Conservation (phyloP, 30 jellyfish, hydroid and myxozoan genomes). For the Cassiopea xamachana region DNA sequence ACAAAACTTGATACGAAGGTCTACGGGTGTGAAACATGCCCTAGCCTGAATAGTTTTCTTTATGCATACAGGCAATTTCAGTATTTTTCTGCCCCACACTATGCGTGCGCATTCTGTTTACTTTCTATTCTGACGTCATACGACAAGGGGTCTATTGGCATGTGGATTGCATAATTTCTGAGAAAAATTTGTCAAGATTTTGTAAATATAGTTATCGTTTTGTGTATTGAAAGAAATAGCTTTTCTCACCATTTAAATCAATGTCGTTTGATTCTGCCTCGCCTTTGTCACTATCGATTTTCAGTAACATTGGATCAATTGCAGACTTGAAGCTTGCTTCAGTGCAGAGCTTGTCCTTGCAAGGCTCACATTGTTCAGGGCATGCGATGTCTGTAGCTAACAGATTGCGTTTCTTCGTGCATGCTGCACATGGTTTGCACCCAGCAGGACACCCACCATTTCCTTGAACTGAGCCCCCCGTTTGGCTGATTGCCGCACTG, state of each 20-base stretch:
- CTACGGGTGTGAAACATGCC: too few species aligned
- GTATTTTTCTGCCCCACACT: too few species aligned
- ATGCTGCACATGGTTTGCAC: constrained; percentile 57
- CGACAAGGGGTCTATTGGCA: too few species aligned
- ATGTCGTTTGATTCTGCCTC: constrained; percentile 77
- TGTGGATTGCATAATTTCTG: too few species aligned
- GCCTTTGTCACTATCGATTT: constrained; percentile 46
- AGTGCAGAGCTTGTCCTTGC: constrained; percentile 37
- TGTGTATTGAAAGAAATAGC: neutral
- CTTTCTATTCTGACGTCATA: too few species aligned
- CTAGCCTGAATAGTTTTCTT: too few species aligned
- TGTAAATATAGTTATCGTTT: too few species aligned
- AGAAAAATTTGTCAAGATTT: too few species aligned
- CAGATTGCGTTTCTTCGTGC: neutral
- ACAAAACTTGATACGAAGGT: too few species aligned
- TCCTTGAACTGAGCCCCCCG: constrained; percentile 53
- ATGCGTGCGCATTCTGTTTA: too few species aligned
- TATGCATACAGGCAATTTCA: too few species aligned
- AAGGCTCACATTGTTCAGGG: constrained; percentile 53
- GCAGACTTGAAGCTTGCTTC: constrained; percentile 42
- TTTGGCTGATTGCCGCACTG: constrained; percentile 53
- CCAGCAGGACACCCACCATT: constrained; percentile 78
- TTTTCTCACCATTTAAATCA: constrained; percentile 58
- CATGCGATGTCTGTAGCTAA: constrained; percentile 32
- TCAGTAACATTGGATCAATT: constrained; percentile 45